These are phyloP conservation scores for Drosophila multiciliata DNA, from an alignment of 2,888 invertebrate species.

Conservation along the genomic window DNA sequence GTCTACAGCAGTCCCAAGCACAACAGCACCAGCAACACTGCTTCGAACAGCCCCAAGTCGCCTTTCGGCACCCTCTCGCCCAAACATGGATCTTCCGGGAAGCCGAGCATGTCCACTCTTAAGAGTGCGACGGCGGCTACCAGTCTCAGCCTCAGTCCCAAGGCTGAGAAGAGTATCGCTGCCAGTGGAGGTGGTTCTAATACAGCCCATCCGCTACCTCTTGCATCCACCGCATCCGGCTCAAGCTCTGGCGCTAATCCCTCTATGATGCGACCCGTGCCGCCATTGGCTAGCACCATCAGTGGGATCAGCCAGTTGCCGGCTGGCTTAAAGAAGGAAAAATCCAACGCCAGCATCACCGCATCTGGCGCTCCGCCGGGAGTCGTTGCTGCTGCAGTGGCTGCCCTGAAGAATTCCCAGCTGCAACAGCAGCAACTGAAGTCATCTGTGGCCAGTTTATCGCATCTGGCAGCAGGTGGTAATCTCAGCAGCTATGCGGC, in stretches of 20 bases:
- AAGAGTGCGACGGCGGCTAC: conserved; percentile 88
- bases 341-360: conserved; percentile 27
- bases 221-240: conserved; percentile 10
- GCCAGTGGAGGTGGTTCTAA: conserved; percentile 25
- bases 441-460: conserved; percentile 68
- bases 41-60: conserved; percentile 91
- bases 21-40: conserved; percentile 89
- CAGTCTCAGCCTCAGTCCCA: conserved; percentile 78
- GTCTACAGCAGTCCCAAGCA: conserved; percentile 86
- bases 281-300: conserved; percentile 84
- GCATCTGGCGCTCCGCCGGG: conserved; percentile 26
- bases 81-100: conserved; percentile 91
- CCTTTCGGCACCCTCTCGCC: conserved; percentile 91
- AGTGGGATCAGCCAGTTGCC: conserved; percentile 38
- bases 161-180: conserved; percentile 71
- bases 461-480: conserved; percentile 68
- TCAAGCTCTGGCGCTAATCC: conserved; percentile 23
- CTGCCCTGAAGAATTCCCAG: conserved; percentile 67
- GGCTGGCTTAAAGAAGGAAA: conserved; percentile 41
- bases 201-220: conserved; percentile 10
- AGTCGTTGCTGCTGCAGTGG: conserved; percentile 62
- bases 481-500: conserved; percentile 51
- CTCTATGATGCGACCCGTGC: conserved; percentile 82
- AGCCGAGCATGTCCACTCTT: conserved; percentile 94
- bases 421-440: conserved; percentile 63